phyloP scores from a whole-genome alignment of 2,888 invertebrate genomes.

The Entomobrya multifasciata region DNA sequence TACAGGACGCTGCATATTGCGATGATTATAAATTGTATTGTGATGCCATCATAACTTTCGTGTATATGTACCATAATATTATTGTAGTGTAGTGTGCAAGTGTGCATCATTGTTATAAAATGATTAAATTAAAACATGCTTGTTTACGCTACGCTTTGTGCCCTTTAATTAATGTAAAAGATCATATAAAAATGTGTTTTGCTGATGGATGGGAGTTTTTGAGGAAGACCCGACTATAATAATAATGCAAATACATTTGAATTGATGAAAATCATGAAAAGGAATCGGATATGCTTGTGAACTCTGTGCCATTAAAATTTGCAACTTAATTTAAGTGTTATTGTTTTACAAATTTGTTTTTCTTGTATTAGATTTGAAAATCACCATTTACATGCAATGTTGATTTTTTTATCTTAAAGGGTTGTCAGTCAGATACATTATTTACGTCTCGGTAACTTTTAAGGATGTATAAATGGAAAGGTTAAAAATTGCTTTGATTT shows the following conservation, averaged over 20 bases:
- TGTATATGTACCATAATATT: background rate
- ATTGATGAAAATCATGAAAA: background rate
- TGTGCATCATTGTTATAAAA: background rate
- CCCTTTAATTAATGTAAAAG: background rate
- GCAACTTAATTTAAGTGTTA: too few relatives aligned
- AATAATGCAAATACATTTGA: background rate
- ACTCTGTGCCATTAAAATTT: too few relatives aligned
- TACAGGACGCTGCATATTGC: constrained; percentile 9
- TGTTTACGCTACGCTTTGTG: constrained; percentile 17
- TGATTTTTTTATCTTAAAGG: too few relatives aligned
- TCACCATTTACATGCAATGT: too few relatives aligned
- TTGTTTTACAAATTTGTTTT: background rate
- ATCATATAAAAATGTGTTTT: background rate
- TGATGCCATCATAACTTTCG: too few relatives aligned
- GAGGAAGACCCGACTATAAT: background rate
- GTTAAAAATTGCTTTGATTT: too few relatives aligned
- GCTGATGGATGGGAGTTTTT: background rate
- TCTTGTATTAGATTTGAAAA: background rate
- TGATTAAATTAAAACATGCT: background rate
- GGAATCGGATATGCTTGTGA: background rate
- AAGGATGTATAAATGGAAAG: too few relatives aligned
- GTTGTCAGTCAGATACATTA: too few relatives aligned
- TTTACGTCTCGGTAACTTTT: too few relatives aligned
- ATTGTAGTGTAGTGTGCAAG: background rate
- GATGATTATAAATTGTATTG: too few relatives aligned